Conservation (phyloP, 2,888 invertebrate species). For the Agriopis leucophaearia region DNA sequence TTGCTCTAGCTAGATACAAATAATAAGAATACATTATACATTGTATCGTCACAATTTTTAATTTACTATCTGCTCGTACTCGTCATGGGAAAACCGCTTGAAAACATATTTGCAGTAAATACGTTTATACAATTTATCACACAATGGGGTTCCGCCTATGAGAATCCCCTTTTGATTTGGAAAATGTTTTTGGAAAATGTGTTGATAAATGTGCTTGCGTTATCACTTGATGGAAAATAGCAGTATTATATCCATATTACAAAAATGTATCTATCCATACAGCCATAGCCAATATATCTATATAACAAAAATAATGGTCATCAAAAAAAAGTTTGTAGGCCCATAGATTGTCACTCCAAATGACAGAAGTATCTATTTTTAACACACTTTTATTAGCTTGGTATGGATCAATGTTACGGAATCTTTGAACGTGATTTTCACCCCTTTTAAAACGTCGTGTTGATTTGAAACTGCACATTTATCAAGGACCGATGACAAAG, state of each 20-base stretch:
- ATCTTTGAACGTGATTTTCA: no score
- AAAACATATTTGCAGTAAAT: slow-evolving; percentile 8
- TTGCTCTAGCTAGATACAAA: no score
- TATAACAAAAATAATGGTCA: not conserved
- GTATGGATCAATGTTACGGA: no score
- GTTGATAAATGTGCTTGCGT: not conserved
- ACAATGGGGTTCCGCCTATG: slow-evolving; percentile 13
- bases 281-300: no score
- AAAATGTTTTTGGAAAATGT: not conserved
- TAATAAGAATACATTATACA: not conserved
- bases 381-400: no score
- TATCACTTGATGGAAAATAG: not conserved
- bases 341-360: no score
- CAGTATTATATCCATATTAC: not conserved
- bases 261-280: no score
- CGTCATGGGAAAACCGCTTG: slow-evolving; percentile 5
- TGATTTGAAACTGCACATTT: no score
- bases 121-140: slow-evolving; percentile 16
- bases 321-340: no score
- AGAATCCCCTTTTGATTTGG: slow-evolving; percentile 2
- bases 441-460: no score
- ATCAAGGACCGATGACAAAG: no score
- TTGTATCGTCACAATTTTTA: not conserved
- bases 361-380: no score
- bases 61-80: not conserved